Evolutionary conservation across 2,797 vertebrate species (phyloP), one percentile per base, ranked within the genome.

Genomic region (Hippocampus kuda): DNA sequence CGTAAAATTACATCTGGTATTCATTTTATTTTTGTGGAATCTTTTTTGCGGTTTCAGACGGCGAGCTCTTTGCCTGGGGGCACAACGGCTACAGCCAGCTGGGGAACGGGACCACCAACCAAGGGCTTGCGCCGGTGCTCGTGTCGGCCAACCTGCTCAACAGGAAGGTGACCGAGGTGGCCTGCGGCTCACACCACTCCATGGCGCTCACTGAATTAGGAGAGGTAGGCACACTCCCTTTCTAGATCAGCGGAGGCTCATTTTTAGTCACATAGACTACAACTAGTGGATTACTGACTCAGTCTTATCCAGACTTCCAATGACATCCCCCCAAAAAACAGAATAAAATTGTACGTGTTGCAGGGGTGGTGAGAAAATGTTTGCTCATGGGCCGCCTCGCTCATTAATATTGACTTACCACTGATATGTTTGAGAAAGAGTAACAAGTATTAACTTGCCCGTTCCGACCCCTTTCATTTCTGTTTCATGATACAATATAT

Each of bases 121-220:
- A 96, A 82, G 96, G 94, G 42, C 86, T 94, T 10, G 89, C 91
- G 70, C 97, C 96, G 7, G 82, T 94, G 74, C 91, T 94, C 20
- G 91, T 99, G 79, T 94, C 93, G 15, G 92, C 93, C 80, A 96
- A 92, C 81, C 90, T 97, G 73, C 87, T 93, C 79, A 89, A 92
- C 78, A 98, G 94, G 87, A 95, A 91, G 83, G 92, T 98, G 79
- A 90, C 89, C 7, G 91, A 94, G 84, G 95, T 99, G 72, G 92
- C 96, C 46, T 99, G 97, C 87, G 97, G 97, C 59, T 98, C 94
- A n/a, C 96, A 97, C 83, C 97, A 98, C 86, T 97, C 95, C 11
- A 89, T 99, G 92, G 94, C 91, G 0, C 83, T 96, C 75, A 94
- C 94, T 0, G 88, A 93, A 79, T 91, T 94, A 68, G 96, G 97